Evolutionary conservation across 2,888 invertebrate genomes (phyloP).

Genomic region (Chouioia cunea): DNA sequence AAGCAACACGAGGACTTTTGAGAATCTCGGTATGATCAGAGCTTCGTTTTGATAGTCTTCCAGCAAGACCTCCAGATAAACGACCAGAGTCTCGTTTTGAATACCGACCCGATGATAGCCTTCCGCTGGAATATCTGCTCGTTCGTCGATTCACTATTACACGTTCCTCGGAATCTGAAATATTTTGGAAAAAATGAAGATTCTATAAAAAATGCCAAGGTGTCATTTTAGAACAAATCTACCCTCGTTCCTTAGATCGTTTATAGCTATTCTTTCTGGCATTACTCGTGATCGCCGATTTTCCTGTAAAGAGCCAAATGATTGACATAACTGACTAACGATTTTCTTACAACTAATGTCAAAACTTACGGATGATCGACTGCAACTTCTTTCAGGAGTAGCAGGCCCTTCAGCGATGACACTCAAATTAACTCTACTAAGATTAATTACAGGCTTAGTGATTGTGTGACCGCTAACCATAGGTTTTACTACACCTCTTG

Average conservation of each 20-base stretch:
- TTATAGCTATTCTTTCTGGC: constrained; percentile 56
- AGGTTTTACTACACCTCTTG: constrained; percentile 64
- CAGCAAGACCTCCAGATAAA: constrained; percentile 46
- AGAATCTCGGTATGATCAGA: constrained; percentile 47
- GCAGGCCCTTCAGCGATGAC: constrained; percentile 58
- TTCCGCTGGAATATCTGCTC: constrained; percentile 52
- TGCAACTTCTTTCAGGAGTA: constrained; percentile 51
- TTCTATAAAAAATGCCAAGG: background rate
- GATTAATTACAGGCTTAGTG: constrained; percentile 65
- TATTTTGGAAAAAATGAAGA: constrained; percentile 15
- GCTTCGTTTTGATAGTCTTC: constrained; percentile 41
- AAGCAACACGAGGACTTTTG: constrained; percentile 59
- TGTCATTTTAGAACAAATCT: constrained; percentile 28
- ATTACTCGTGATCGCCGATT: constrained; percentile 52
- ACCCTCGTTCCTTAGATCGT: constrained; percentile 56
- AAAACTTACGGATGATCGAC: constrained; percentile 35
- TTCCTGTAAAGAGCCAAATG: constrained; percentile 49
- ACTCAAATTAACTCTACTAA: constrained; percentile 63
- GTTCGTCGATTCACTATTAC: constrained; percentile 50
- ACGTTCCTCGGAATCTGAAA: constrained; percentile 52
- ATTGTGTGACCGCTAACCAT: constrained; percentile 67
- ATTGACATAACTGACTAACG: background rate
- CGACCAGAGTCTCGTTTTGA: constrained; percentile 53
- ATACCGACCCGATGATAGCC: constrained; percentile 50
- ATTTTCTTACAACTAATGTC: background rate